A percentile compares a stretch with the other conserved stretches of the same genome.
These are phyloP conservation scores for Actinemys pallida DNA, from an alignment of 2,113 vertebrate genomes.

Conservation along the genomic window DNA sequence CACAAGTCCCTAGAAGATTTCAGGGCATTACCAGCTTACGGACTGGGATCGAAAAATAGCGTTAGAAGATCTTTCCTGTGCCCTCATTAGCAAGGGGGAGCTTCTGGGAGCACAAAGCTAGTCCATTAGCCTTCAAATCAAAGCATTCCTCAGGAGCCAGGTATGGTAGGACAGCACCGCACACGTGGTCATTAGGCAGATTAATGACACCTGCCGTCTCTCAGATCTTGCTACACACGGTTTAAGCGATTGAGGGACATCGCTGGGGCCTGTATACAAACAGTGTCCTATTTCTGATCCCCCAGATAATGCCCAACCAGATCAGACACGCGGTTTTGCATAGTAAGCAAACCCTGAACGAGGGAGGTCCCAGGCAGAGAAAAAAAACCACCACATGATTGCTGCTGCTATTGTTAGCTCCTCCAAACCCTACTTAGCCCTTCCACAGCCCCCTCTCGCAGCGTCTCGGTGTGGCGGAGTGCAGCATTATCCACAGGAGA, in stretches of 20 bases:
- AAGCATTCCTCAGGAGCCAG: background rate
- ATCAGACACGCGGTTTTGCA: too few species aligned
- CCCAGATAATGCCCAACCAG: too few species aligned
- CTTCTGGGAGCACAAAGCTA: background rate
- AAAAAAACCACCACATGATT: background rate
- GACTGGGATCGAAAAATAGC: background rate
- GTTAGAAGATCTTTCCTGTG: background rate
- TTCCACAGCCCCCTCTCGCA: background rate
- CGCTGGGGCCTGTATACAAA: too few species aligned
- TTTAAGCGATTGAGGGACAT: background rate
- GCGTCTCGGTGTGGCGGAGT: too few species aligned
- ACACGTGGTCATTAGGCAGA: background rate
- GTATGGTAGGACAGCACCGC: background rate
- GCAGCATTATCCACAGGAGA: background rate
- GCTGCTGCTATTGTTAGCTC: background rate
- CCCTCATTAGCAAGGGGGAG: background rate
- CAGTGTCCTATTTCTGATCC: too few species aligned
- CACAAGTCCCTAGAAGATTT: background rate
- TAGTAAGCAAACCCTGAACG: too few species aligned
- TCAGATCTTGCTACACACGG: background rate
- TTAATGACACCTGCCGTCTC: background rate
- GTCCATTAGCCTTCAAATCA: background rate
- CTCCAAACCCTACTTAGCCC: background rate
- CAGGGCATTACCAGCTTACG: background rate
- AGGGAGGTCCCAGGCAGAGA: too few species aligned